Percentiles rank a stretch among this genome's conserved stretches.
Conservation (phyloP, 1,140 invertebrate genomes). For the Battus philenor region DNA sequence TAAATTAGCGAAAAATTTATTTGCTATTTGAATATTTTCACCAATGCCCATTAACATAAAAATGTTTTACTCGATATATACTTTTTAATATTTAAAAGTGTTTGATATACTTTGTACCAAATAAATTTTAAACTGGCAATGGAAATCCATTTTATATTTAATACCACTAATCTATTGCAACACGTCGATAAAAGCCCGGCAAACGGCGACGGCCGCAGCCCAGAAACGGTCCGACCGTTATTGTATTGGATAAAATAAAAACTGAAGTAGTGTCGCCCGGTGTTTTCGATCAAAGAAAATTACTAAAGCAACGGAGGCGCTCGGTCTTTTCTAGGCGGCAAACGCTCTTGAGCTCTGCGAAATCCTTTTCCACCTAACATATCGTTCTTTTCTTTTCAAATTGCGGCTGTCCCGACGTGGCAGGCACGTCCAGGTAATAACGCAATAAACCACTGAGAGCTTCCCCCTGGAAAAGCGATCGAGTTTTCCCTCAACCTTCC, state of each 20-base stretch:
- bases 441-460: slow-evolving; percentile 74
- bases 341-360: slow-evolving; percentile 49
- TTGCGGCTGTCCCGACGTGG: slow-evolving; percentile 65
- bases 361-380: slow-evolving; percentile 67
- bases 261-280: slow-evolving; percentile 42
- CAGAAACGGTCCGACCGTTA: slow-evolving; percentile 40
- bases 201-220: slow-evolving; percentile 24
- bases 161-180: slow-evolving; percentile 7
- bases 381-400: slow-evolving; percentile 68
- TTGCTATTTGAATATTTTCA: too few relatives aligned
- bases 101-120: neutral
- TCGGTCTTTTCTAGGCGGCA: slow-evolving; percentile 44
- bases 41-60: neutral
- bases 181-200: slow-evolving; percentile 19
- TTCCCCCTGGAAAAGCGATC: slow-evolving; percentile 70
- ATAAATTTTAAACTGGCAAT: slow-evolving; percentile 3
- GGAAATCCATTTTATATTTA: neutral
- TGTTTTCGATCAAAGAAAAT: slow-evolving; percentile 69
- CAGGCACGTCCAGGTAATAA: slow-evolving; percentile 74
- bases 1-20: too few relatives aligned
- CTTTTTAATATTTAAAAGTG: neutral
- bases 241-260: slow-evolving; percentile 64
- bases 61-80: neutral
- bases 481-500: slow-evolving; percentile 70
- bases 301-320: slow-evolving; percentile 37